Evolutionary conservation across 2,113 vertebrate genomes (phyloP), one percentile per base, ranked within the genome.

Genomic region (Holacanthus passer): DNA sequence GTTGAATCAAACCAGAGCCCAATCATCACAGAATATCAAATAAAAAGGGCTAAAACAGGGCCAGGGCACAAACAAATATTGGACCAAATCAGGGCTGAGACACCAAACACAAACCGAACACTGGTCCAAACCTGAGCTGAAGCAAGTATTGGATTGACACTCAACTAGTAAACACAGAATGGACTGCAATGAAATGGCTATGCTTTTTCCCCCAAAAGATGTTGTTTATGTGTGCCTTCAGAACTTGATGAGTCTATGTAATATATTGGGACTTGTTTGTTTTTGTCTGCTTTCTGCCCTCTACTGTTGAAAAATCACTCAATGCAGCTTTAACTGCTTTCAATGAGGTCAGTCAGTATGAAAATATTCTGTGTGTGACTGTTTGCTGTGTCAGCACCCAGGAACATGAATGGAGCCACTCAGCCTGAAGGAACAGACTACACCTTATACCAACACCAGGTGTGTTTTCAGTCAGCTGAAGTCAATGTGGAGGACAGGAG

Each of bases 401-500:
- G 76, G 52, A 32, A 83, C 59, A 71, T 91, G 90, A 92, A 93
- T 90, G 79, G 87, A 81, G 16, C 52, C 75, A 84, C 85, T 92
- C 75, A 89, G 75, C 45, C 39, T 41, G 37, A 24, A 70, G 83
- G 67, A 84, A 92, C 88, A 91, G 84, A 77, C 84, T 41, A 50
- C 82, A 87, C 88, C 85, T 90, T 88, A 76, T 90, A 55, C 77
- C 56, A 62, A 48, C 62, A 73, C 87, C 88, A 90, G 88, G 89
- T 92, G 88, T 89, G 87, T 81, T 85, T 90, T 84, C 84, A 89
- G 88, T 81, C 73, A 69, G 64, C 79, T 79, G 81, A 67, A 83
- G 82, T 72, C 32, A 73, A 64, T 52, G 32, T 0, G 24, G 63
- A 63, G 24, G 31, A 53, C 39, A 73, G 60, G 39, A 41, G 76